Evolutionary conservation across 2,888 invertebrate genomes (phyloP).

Genomic region (Cryptocephalus primarius): DNA sequence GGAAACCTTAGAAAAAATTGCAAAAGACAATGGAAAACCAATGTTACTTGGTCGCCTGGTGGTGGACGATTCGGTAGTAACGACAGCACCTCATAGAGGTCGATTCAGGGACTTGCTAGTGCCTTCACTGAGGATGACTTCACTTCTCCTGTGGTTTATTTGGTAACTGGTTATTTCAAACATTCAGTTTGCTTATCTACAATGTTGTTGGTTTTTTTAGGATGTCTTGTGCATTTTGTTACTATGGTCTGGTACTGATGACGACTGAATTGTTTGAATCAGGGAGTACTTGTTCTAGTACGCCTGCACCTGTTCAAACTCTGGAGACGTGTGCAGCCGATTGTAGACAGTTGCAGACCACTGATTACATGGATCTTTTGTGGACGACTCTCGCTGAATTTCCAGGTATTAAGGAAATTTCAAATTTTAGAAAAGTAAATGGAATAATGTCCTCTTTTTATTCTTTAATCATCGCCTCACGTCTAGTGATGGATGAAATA

Average conservation of each 20-base stretch:
- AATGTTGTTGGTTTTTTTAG: slow-evolving; percentile 38
- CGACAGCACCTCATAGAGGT: slow-evolving; percentile 50
- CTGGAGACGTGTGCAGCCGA: slow-evolving; percentile 51
- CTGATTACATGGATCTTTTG: slow-evolving; percentile 83
- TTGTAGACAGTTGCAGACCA: slow-evolving; percentile 63
- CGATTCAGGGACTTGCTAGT: slow-evolving; percentile 61
- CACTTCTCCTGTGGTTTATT: slow-evolving; percentile 83
- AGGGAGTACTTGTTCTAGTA: slow-evolving; percentile 34
- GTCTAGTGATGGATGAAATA: too few relatives aligned
- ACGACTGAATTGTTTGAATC: slow-evolving; percentile 85
- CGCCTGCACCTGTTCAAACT: slow-evolving; percentile 23
- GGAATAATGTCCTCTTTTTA: too few relatives aligned
- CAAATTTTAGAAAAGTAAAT: too few relatives aligned
- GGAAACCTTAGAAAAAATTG: slow-evolving; percentile 74
- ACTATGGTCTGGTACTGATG: slow-evolving; percentile 90
- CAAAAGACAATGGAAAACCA: slow-evolving; percentile 78
- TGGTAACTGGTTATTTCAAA: slow-evolving; percentile 48
- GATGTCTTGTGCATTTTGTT: slow-evolving; percentile 90
- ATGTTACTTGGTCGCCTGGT: slow-evolving; percentile 79
- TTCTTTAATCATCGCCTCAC: too few relatives aligned
- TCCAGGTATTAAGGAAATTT: slow-evolving; percentile 49
- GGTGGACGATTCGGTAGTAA: slow-evolving; percentile 65
- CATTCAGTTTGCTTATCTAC: too few relatives aligned
- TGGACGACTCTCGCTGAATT: slow-evolving; percentile 94
- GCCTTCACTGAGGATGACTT: slow-evolving; percentile 72